Conservation (phyloP, 2,113 vertebrate species). For the Callopanchax toddi region DNA sequence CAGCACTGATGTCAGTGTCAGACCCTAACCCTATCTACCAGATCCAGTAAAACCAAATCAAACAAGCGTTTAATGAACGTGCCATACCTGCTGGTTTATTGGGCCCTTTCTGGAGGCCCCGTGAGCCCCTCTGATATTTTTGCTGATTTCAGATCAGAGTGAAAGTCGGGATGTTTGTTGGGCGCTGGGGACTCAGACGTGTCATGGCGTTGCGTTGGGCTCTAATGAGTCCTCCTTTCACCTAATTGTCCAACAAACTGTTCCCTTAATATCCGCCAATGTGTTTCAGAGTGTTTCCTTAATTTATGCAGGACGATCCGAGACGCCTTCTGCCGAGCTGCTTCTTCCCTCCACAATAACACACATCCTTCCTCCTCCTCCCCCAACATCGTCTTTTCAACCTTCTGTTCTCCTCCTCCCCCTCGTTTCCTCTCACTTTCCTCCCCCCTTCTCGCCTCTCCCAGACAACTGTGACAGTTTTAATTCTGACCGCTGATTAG, state of each 20-base stretch:
- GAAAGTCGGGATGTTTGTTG: conserved; percentile 1
- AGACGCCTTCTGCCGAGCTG: conserved; percentile 75
- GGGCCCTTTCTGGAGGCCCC: too few species aligned
- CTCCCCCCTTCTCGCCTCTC: conserved; percentile 41
- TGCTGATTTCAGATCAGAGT: background rate
- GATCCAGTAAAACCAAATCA: too few species aligned
- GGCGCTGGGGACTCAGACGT: conserved; percentile 18
- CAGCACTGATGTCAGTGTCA: too few species aligned
- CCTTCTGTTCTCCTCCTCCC: conserved; percentile 61
- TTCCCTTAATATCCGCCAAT: conserved; percentile 69
- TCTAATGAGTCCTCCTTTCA: conserved; percentile 68
- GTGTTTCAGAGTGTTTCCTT: conserved; percentile 40
- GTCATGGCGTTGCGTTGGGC: conserved; percentile 41
- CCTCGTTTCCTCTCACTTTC: conserved; percentile 21
- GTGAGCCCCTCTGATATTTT: too few species aligned
- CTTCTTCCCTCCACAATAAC: conserved; percentile 61
- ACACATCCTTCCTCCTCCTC: conserved; percentile 59
- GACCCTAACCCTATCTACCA: too few species aligned
- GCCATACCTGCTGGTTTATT: too few species aligned
- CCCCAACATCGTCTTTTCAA: conserved; percentile 43
- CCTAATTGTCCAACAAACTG: conserved; percentile 72
- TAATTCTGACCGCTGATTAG: conserved; percentile 83
- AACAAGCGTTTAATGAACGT: too few species aligned
- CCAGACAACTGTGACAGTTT: conserved; percentile 85
- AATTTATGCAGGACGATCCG: conserved; percentile 78